phyloP scores from a whole-genome alignment of 2,113 vertebrate species.

The Ploceus nigricollis region DNA sequence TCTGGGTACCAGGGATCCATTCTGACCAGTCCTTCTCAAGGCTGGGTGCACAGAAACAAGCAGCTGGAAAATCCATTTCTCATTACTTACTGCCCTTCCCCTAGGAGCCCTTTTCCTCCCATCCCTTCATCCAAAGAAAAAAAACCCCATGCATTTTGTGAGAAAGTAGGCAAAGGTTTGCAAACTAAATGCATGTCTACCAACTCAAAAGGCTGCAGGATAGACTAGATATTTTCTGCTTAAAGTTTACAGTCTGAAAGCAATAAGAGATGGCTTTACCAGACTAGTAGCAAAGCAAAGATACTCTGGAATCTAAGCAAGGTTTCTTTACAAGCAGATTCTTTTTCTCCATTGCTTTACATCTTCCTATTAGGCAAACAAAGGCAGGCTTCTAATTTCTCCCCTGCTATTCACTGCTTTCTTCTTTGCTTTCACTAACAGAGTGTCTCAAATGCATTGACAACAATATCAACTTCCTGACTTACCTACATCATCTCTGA shows the following conservation, averaged over 20 bases:
- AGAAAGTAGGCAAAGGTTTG: not conserved
- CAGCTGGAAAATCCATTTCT: not conserved
- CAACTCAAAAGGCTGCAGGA: not conserved
- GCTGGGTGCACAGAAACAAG: not conserved
- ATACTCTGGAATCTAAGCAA: not conserved
- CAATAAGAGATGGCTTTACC: not conserved
- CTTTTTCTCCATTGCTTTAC: not conserved
- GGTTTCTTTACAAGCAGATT: not conserved
- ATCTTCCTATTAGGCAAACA: not conserved
- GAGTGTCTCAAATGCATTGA: slow-evolving; percentile 62
- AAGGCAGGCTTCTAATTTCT: not conserved
- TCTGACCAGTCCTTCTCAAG: not conserved
- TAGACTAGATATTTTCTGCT: not conserved
- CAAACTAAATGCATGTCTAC: not conserved
- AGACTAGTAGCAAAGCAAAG: not conserved
- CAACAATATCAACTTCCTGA: slow-evolving; percentile 56
- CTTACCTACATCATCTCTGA: slow-evolving; percentile 75
- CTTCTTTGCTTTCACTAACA: slow-evolving; percentile 51
- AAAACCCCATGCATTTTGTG: not conserved
- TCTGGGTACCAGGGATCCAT: not conserved
- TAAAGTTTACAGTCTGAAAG: not conserved
- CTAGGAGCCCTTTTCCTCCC: accelerated
- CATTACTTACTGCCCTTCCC: accelerated
- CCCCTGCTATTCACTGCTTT: not conserved
- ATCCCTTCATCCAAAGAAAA: not conserved